Evolutionary conservation across 2,113 vertebrate genomes (phyloP).

Genomic region (Osmerus eperlanus): DNA sequence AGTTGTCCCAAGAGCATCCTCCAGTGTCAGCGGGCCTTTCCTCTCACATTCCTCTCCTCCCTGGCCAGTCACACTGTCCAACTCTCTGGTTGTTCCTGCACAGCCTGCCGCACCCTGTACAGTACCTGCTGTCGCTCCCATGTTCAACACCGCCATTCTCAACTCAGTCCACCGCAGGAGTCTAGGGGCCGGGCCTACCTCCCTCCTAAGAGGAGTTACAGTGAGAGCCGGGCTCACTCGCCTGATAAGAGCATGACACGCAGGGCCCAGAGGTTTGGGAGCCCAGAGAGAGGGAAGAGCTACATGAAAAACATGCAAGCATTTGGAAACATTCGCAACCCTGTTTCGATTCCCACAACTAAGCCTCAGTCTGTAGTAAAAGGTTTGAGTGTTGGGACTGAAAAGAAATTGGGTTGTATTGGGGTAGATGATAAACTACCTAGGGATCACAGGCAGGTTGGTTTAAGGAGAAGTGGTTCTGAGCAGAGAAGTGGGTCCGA

Average conservation of each 20-base stretch:
- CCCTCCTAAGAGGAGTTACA: slow-evolving; percentile 63
- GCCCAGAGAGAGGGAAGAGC: slow-evolving; percentile 44
- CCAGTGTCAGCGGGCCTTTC: slow-evolving; percentile 73
- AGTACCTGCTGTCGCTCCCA: slow-evolving; percentile 48
- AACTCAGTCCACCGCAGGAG: slow-evolving; percentile 42
- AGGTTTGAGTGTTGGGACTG: background rate
- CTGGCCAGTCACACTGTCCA: slow-evolving; percentile 47
- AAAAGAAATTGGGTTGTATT: background rate
- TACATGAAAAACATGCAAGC: slow-evolving; percentile 70
- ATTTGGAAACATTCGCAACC: slow-evolving; percentile 67
- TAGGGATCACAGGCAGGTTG: slow-evolving; percentile 16
- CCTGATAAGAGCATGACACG: slow-evolving; percentile 6
- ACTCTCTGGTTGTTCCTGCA: slow-evolving; percentile 49
- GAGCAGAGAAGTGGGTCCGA: slow-evolving; percentile 38
- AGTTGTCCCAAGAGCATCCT: slow-evolving; percentile 72
- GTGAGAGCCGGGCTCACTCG: slow-evolving; percentile 60
- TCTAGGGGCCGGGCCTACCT: background rate
- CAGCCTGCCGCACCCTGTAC: slow-evolving; percentile 45
- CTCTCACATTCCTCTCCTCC: slow-evolving; percentile 66
- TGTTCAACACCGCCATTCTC: slow-evolving; percentile 39
- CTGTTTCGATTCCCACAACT: slow-evolving; percentile 23
- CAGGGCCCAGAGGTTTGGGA: slow-evolving; percentile 34
- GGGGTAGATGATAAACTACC: background rate
- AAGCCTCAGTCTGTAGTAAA: slow-evolving; percentile 17
- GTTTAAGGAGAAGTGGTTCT: slow-evolving; percentile 45